Base-by-base conservation (phyloP, 2,888 invertebrate species). In the Lingula anatina region DNA sequence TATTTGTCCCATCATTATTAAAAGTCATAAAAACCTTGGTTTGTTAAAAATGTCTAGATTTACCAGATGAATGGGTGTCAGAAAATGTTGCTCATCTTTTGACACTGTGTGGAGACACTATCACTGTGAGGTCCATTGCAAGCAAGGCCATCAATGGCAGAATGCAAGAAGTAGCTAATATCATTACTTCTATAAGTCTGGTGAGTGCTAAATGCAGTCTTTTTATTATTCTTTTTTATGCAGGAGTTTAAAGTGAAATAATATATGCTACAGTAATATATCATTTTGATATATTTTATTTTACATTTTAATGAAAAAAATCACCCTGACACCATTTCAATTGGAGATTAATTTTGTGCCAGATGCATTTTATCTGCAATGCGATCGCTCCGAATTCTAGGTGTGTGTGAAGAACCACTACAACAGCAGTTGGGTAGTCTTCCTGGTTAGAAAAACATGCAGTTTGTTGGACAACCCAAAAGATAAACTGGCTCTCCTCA, bases 71-170 rank as follows among this genome's bases (percentile, higher is more conserved):
- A 54, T 75, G 75, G 75, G 49, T 73, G 36, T 62, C 71, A 41
- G 74, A 74, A 54, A 75, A 74, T 56, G 59, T 70, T 27, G 71
- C 75, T 26, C 64, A 66, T 46, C 57, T 75, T 35, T 48, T 75
- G 46, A 65, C 70, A 39, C 55, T 69, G 18, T 73, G 71, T 59
- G 73, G 74, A 12, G 71, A 74, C 48, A 51, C 55, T 15, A 68
- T 75, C 40, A 68, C 72, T 5, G 59, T 70, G 25, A 74, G 70
- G 49, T 59, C 73, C 55, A 60, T 75, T 39, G 60, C 63, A 47
- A 73, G 71, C 55, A 75, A 73, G 51, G 73, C 74, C 39, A 71
- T 73, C 51, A 73, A 75, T 58, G 73, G 71, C n/a, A 60, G 73
- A 45, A 64, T 69, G 35, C 46, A 64, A 3, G 75, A 75, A 51